Evolutionary conservation across 1,140 invertebrate genomes (phyloP).

Genomic region (Temnothorax curvispinosus): DNA sequence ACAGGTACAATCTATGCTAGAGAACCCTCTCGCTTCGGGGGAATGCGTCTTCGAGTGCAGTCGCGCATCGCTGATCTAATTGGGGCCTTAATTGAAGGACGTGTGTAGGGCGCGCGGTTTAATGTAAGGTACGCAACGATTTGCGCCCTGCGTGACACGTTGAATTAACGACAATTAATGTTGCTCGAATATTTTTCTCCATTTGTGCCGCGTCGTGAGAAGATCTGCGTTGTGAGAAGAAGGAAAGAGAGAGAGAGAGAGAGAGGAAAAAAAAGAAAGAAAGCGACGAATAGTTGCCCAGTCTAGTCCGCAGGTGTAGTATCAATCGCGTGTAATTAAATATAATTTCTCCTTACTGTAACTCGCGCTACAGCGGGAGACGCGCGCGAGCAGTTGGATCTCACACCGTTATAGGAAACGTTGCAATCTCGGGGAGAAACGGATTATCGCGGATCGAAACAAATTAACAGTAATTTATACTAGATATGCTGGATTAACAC

Average conservation of each 20-base stretch:
- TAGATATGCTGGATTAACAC: neutral
- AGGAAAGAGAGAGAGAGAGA: neutral
- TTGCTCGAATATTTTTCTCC: neutral
- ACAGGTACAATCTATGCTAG: constrained; percentile 6
- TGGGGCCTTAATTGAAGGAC: constrained; percentile 71
- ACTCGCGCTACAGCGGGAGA: neutral
- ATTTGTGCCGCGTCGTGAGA: neutral
- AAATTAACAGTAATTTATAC: constrained; percentile 24
- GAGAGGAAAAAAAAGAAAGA: neutral
- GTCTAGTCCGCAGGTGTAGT: neutral
- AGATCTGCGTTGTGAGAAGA: neutral
- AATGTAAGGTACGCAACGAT: constrained; percentile 1
- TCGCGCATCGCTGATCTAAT: constrained; percentile 70
- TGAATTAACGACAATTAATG: constrained; percentile 24
- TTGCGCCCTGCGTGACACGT: neutral
- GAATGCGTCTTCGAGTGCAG: neutral
- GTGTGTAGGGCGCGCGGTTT: constrained; percentile 38
- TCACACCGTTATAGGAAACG: neutral
- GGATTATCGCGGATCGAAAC: neutral
- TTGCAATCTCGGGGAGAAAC: neutral
- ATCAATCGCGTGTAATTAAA: constrained; percentile 9
- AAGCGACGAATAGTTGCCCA: neutral
- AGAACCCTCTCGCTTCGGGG: constrained; percentile 9
- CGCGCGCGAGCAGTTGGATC: neutral
- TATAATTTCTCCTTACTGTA: neutral